Base-by-base conservation (phyloP, 1,140 invertebrate genomes). In the Heliconius nattereri region DNA sequence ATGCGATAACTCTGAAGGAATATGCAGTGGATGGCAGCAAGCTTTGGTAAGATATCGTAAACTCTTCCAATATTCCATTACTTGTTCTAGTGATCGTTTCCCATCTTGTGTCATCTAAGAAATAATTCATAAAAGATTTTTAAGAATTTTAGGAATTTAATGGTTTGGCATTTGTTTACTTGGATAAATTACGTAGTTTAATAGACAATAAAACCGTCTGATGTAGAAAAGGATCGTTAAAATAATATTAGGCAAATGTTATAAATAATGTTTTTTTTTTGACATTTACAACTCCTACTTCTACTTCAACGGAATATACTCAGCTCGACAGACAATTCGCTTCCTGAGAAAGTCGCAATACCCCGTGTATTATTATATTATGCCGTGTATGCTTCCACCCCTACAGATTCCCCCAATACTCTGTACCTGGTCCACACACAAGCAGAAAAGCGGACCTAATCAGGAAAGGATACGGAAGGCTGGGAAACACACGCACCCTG, bases 1-100 rank as follows among this genome's bases (percentile, higher is more conserved):
- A 98, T 2, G 98, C 97, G 89, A 99, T 98, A 1, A 99, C 96
- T 78, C 99, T 95, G 92, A 99, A 99, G 78, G 97, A 96, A 91
- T 99, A 99, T 0, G 96, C 96, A 1, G 98, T 98, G 1, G 98
- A 98, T 16, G 98, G 98, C 72, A 98, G 94, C 71, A 99, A 94
- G 92, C 97, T 98, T 94, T 98, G 98, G 91, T 98, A 98, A 26
- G 97, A 98, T 81, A 99, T 96, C 2, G 97, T 97, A 84, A 97
- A 98, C 77, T 98, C 98, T 85, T 96, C 96, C 52, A 98, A 93
- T 37, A 97, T 96, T n/a, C 98, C 98, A 89, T 97, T 98, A 76
- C 95, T 97, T 1, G 97, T 98, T 89, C 96, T 96, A 19, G 96
- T 96, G 13, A 98, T 96, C 1, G 97, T 98, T 84, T 97, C 97